These are phyloP conservation scores for Arnoldichthys spilopterus DNA, from an alignment of 2,797 vertebrate species.

Conservation along the genomic window DNA sequence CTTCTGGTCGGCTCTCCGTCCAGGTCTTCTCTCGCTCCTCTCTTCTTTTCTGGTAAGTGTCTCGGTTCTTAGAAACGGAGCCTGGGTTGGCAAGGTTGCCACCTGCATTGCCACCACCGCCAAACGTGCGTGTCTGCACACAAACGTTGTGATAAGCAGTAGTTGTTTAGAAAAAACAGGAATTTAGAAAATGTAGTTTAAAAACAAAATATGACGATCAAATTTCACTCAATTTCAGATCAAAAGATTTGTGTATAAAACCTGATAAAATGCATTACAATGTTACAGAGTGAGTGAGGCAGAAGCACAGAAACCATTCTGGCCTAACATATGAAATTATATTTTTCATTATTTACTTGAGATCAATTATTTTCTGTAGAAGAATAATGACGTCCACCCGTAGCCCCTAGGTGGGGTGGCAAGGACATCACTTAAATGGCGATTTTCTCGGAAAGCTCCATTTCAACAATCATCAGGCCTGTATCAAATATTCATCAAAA, in stretches of 20 bases:
- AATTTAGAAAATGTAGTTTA: background rate
- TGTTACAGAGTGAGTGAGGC: background rate
- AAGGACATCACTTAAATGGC: background rate
- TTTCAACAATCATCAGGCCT: background rate
- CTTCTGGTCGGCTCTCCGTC: conserved; percentile 81
- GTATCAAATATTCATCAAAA: conserved; percentile 27
- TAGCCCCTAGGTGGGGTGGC: conserved; percentile 19
- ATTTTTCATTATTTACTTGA: conserved; percentile 45
- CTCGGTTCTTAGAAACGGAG: conserved; percentile 82
- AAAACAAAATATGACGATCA: no score
- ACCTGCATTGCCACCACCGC: conserved; percentile 90
- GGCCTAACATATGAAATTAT: conserved; percentile 11
- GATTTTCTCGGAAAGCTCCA: background rate
- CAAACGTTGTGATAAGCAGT: background rate
- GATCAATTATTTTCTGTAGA: conserved; percentile 29
- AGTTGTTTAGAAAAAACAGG: background rate
- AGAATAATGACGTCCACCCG: conserved; percentile 32
- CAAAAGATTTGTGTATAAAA: background rate
- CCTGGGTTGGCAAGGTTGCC: conserved; percentile 84
- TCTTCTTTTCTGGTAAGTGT: conserved; percentile 84
- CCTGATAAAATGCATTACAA: background rate
- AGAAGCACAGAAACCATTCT: conserved; percentile 12
- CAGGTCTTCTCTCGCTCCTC: conserved; percentile 82
- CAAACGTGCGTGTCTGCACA: conserved; percentile 88
- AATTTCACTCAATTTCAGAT: no score